Evolutionary conservation across 2,888 invertebrate species (phyloP).

Genomic region (Polyommatus icarus): DNA sequence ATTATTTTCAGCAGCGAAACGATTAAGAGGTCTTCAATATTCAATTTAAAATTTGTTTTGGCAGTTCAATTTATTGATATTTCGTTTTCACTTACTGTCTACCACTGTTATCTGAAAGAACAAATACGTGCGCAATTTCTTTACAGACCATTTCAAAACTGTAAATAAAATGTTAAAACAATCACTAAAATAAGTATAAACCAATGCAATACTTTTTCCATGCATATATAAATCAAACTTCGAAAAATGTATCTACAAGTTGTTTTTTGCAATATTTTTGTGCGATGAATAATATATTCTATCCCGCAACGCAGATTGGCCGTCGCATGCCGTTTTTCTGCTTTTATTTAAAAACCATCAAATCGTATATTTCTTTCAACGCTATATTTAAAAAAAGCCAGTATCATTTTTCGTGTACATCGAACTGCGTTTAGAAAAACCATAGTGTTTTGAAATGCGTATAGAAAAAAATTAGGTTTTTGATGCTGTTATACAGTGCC

Average conservation of each 20-base stretch:
- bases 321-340: constrained; percentile 13
- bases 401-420: not conserved
- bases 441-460: not conserved
- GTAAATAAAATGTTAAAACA: not conserved
- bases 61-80: not conserved
- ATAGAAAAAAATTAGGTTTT: not conserved
- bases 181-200: not conserved
- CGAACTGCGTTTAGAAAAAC: not conserved
- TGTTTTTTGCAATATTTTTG: constrained; percentile 16
- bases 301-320: constrained; percentile 9
- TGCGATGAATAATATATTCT: constrained; percentile 11
- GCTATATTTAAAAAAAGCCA: not conserved
- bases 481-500: not conserved
- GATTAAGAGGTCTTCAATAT: constrained; percentile 26
- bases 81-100: not conserved
- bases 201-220: not conserved
- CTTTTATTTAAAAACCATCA: constrained; percentile 9
- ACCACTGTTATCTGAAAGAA: not conserved
- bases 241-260: constrained; percentile 5
- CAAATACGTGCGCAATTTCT: not conserved
- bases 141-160: not conserved
- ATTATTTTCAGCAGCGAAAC: constrained; percentile 18
- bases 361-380: constrained; percentile 23
- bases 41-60: constrained; percentile 29
- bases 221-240: not conserved